These are phyloP conservation scores for Microcebus tavaratra DNA, from an alignment of 2,113 vertebrate genomes.

Conservation along the genomic window DNA sequence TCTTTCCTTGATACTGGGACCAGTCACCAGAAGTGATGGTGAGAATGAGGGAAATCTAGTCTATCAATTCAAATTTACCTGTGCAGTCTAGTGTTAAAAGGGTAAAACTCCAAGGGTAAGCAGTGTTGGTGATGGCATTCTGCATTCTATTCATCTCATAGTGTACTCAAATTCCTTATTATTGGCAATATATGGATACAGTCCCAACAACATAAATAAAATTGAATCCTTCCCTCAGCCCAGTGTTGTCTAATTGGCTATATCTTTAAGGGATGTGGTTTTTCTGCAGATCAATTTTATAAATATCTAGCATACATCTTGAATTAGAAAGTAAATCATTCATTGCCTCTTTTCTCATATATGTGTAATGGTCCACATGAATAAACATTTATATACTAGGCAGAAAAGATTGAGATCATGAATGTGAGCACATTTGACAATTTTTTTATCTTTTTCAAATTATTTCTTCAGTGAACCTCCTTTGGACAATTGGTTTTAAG, in stretches of 20 bases:
- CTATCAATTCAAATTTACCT: not conserved
- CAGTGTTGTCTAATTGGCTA: not conserved
- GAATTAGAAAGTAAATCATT: not conserved
- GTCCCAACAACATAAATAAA: not conserved
- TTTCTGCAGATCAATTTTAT: not conserved
- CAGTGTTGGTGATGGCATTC: not conserved
- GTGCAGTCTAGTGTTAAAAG: not conserved
- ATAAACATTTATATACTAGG: not conserved
- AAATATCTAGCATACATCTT: not conserved
- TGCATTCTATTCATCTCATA: not conserved
- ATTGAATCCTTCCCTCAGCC: not conserved
- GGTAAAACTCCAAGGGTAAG: not conserved
- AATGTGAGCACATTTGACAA: not conserved
- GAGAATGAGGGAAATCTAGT: not conserved
- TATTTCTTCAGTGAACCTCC: not conserved
- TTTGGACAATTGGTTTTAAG: not conserved
- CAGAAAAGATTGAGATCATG: not conserved
- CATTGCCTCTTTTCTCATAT: not conserved
- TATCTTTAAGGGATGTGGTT: not conserved
- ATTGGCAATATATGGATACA: not conserved
- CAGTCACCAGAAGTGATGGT: not conserved
- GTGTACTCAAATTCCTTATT: not conserved
- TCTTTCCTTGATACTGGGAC: not conserved
- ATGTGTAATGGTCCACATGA: not conserved
- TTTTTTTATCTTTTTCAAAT: not conserved